These are phyloP conservation scores for Protobothrops flavoviridis DNA, from an alignment of 2,113 vertebrate species.

Conservation along the genomic window DNA sequence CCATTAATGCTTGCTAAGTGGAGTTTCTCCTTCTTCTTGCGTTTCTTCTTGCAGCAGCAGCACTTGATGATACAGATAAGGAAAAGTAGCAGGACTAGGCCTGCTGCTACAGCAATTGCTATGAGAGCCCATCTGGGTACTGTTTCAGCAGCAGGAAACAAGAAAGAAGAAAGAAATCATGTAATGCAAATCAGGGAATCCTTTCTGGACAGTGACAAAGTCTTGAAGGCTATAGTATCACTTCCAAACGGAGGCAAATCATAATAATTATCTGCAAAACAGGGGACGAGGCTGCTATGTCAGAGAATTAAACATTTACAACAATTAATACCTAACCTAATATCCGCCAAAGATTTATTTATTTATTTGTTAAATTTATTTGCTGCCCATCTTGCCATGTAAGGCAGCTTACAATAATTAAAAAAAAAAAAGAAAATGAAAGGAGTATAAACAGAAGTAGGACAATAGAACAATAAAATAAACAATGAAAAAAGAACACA, in stretches of 20 bases:
- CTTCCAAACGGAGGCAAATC: background rate
- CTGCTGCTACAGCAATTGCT: constrained; percentile 43
- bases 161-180: background rate
- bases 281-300: background rate
- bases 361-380: background rate
- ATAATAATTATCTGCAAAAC: background rate
- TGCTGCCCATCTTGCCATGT: too few species aligned
- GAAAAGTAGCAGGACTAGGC: constrained; percentile 70
- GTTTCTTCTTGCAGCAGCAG: constrained; percentile 73
- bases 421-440: background rate
- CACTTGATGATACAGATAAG: constrained; percentile 78
- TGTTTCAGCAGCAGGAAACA: constrained; percentile 33
- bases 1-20: constrained; percentile 51
- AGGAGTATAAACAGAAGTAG: background rate
- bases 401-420: background rate
- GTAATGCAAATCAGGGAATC: background rate
- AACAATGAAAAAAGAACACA: background rate
- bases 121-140: constrained; percentile 81
- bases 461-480: background rate
- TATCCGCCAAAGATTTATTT: background rate
- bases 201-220: too few species aligned
- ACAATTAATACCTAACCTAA: background rate
- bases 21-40: constrained; percentile 71
- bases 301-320: background rate
- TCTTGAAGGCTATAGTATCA: background rate